These are phyloP conservation scores for Chiridota heheva DNA, from an alignment of 35 echinoderm and acorn worm genomes.

Conservation along the genomic window DNA sequence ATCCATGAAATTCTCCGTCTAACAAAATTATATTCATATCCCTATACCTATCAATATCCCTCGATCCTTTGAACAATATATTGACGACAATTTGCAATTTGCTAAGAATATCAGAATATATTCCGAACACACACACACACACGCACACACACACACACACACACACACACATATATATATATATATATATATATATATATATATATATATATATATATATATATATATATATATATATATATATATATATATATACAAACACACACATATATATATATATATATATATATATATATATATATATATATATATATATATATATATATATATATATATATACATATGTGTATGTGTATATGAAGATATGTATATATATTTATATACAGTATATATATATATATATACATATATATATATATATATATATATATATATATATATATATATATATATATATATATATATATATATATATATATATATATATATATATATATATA, in stretches of 20 bases:
- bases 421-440: no score
- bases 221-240: conserved; percentile 25
- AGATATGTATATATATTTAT: no score
- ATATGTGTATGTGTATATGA: background rate
- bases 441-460: no score
- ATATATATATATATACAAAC: background rate
- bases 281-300: conserved; percentile 9
- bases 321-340: conserved; percentile 28
- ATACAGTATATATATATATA: no score
- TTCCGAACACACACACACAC: no score
- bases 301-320: conserved; percentile 3
- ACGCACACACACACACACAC: background rate
- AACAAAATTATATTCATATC: no score
- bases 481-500: no score
- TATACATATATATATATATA: no score
- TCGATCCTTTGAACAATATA: background rate
- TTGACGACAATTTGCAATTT: background rate
- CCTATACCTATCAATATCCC: no score
- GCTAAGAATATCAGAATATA: background rate
- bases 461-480: no score
- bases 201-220: conserved; percentile 29
- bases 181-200: conserved; percentile 5
- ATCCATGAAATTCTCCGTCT: no score
- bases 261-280: background rate
- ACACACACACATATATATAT: background rate